phyloP scores from a whole-genome alignment of 2,888 invertebrate genomes.

The Clistopyga incitator region DNA sequence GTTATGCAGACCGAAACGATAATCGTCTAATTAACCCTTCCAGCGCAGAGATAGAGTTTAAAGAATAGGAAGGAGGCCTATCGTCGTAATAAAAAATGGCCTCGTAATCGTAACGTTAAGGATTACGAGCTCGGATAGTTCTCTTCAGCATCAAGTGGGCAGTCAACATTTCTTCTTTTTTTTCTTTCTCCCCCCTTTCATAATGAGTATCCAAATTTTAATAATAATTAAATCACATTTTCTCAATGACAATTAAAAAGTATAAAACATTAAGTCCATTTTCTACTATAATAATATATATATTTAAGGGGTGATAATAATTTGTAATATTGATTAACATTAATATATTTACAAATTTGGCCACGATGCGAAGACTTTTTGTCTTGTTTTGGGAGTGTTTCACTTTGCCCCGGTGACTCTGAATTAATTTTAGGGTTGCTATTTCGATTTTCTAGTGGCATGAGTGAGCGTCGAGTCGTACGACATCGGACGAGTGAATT shows the following conservation, averaged over 20 bases:
- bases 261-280: no score
- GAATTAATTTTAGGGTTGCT: background rate
- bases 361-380: no score
- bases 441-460: conserved; percentile 33
- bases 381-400: no score
- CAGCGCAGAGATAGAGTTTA: conserved; percentile 60
- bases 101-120: conserved; percentile 65
- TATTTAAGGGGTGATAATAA: no score
- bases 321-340: no score
- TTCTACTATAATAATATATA: no score
- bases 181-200: conserved; percentile 15
- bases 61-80: conserved; percentile 60
- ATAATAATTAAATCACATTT: conserved; percentile 1
- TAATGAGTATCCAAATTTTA: conserved; percentile 11
- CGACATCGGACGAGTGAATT: conserved; percentile 55
- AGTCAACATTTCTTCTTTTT: conserved; percentile 23
- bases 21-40: conserved; percentile 74
- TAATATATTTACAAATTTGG: no score
- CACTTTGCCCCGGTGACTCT: no score
- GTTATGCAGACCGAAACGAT: conserved; percentile 70
- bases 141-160: conserved; percentile 23
- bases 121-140: conserved; percentile 27
- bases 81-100: conserved; percentile 64
- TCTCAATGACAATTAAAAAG: no score
- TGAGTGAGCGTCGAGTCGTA: conserved; percentile 30